Evolutionary conservation across 1,140 invertebrate species (phyloP), one percentile per base, ranked within the genome.

Genomic region (Drosophila kohkoa): DNA sequence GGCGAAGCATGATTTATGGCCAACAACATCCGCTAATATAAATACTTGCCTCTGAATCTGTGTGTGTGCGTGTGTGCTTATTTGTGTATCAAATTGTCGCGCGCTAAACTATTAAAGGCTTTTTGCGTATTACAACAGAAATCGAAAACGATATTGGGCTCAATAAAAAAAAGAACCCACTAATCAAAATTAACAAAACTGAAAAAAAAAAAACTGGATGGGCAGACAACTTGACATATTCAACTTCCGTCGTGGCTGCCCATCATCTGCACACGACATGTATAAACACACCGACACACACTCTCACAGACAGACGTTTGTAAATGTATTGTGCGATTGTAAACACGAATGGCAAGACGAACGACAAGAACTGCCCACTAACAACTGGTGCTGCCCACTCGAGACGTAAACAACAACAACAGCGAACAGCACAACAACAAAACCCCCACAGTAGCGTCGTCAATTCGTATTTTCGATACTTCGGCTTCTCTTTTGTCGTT

Each of bases 1-100:
- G 73, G 41, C 74, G 63, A 80, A 66, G 32, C 77, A 89, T 88
- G 85, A 89, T 78, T 89, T 89, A 89, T 88, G 82, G 76, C 66
- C 77, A 69, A 54, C 77, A 81, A 70, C 83, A 89, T 89, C 85
- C 83, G 83, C 67, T 51, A 81, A 76, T 86, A 71, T 63, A 55
- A 35, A 71, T 41, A 57, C 48, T 49, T 46, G 45, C 35, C 16
- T 5, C 11, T 25, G 48, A 13, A 25, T 3, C 38, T 45, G 49
- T 45, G 1, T 64, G 11, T 25, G 38, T 25, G 20, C 20, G 20
- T 25, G 20, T 25, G 20, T 25, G 20, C 20, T 25, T 25, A 25
- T 43, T 15, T 41, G 46, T 15, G 20, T 32, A 15, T 38, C n/a
- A 35, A 60, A 16, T 64, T 67, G 69, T 75, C 66, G 49, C 75